Percentiles rank a stretch among this genome's conserved stretches.
Conservation (phyloP, 2,113 vertebrate genomes). For the Eretmochelys imbricata region DNA sequence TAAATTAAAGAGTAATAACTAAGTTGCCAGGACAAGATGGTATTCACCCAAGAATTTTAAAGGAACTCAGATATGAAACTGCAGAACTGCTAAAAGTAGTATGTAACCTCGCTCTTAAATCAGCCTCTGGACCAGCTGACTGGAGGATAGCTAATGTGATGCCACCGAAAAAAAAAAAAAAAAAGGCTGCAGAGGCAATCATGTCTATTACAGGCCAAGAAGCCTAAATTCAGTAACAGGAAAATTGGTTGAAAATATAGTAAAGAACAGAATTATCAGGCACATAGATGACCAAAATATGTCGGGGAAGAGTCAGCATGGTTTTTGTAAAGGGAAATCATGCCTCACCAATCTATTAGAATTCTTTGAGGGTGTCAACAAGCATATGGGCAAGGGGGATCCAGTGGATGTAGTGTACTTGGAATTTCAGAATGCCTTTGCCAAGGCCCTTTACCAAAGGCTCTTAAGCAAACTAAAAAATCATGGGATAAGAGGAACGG, state of each 20-base stretch:
- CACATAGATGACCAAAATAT: neutral
- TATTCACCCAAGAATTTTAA: no score
- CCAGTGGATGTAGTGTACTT: neutral
- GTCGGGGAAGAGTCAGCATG: no score
- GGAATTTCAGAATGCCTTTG: neutral
- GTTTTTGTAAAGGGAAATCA: neutral
- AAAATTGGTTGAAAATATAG: neutral
- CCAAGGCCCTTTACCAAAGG: no score
- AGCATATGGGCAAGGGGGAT: neutral
- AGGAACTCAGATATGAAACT: no score
- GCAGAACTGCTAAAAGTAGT: no score
- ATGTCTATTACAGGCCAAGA: neutral
- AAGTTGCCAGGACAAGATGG: no score
- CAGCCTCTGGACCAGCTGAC: no score
- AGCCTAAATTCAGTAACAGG: neutral
- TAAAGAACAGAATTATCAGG: neutral
- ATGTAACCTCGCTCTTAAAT: no score
- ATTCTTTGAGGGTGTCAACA: neutral
- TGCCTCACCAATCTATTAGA: neutral
- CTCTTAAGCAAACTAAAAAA: neutral
- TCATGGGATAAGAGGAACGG: neutral
- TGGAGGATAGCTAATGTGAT: no score
- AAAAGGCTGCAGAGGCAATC: no score
- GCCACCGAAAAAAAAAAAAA: no score
- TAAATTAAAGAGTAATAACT: no score